These are phyloP conservation scores for Sipunculus nudus DNA, from an alignment of 2,888 invertebrate species.

Conservation along the genomic window DNA sequence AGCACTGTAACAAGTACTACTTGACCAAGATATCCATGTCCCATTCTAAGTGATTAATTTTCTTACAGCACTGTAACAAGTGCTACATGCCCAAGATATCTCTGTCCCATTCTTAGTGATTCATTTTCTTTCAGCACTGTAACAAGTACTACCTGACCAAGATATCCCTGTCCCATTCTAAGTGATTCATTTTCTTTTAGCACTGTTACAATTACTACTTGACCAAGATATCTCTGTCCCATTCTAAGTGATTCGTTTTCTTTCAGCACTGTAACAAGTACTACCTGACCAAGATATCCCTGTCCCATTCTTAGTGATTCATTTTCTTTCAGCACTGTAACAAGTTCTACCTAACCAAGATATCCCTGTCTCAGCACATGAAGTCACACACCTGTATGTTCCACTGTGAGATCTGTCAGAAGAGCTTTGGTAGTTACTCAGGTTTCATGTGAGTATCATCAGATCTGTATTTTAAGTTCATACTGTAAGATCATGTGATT, in stretches of 20 bases:
- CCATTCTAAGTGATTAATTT: too few species aligned
- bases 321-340: slow-evolving; percentile 30
- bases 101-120: neutral
- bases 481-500: too few species aligned
- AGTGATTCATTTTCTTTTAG: neutral
- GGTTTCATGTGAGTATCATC: slow-evolving; percentile 36
- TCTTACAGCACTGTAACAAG: too few species aligned
- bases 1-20: too few species aligned
- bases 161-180: neutral
- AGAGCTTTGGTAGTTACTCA: slow-evolving; percentile 41
- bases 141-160: neutral
- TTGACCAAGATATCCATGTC: too few species aligned
- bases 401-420: slow-evolving; percentile 40
- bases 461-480: too few species aligned
- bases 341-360: slow-evolving; percentile 29
- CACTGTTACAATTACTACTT: neutral
- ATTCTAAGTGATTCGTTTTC: neutral
- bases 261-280: neutral
- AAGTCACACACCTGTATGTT: slow-evolving; percentile 40
- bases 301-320: neutral
- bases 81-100: too few species aligned
- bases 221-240: neutral
- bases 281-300: neutral
- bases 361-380: slow-evolving; percentile 36
- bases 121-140: neutral